These are phyloP conservation scores for Callimorpha dominula DNA, from an alignment of 2,888 invertebrate species.

Conservation along the genomic window DNA sequence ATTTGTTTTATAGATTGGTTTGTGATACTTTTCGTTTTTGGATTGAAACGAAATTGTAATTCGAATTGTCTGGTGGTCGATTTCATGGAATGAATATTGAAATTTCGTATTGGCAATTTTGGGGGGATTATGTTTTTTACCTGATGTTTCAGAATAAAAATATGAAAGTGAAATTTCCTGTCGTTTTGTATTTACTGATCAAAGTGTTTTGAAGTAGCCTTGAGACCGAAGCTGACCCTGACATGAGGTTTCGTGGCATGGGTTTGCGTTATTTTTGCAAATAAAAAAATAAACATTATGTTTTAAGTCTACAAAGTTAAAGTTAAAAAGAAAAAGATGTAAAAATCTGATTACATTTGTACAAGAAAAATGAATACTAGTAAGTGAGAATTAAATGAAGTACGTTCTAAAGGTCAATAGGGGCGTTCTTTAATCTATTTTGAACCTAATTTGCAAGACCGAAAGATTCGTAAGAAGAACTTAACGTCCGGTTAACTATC, in stretches of 20 bases:
- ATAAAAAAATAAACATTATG: neutral
- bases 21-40: constrained; percentile 38
- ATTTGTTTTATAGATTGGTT: constrained; percentile 51
- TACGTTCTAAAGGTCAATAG: no score
- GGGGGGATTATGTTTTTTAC: neutral
- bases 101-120: constrained; percentile 22
- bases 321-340: no score
- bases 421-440: no score
- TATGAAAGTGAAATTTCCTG: neutral
- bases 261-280: neutral
- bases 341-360: no score
- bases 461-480: no score
- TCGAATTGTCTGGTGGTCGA: constrained; percentile 29
- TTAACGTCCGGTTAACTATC: neutral
- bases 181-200: neutral
- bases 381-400: no score
- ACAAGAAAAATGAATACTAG: no score
- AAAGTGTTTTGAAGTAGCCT: neutral
- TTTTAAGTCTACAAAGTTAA: no score
- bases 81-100: constrained; percentile 28
- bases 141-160: neutral
- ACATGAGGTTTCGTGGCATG: neutral
- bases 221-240: neutral
- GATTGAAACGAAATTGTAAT: constrained; percentile 43
- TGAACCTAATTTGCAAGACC: no score